phyloP scores from a whole-genome alignment of 2,113 vertebrate species.

The Cyprinodon tularosa region DNA sequence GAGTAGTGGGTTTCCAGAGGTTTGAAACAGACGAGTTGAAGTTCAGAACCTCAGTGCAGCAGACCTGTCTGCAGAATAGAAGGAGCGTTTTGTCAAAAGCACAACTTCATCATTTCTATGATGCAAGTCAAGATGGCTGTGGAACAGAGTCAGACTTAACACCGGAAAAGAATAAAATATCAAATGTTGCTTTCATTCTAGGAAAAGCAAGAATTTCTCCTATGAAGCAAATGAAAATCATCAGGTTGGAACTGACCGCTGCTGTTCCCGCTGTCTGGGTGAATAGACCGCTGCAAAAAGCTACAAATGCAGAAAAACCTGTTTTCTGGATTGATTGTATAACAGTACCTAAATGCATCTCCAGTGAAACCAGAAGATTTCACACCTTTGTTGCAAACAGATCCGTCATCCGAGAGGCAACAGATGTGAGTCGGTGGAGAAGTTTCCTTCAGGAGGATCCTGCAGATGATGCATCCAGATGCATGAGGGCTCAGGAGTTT shows the following conservation, averaged over 20 bases:
- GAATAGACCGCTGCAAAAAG: not conserved
- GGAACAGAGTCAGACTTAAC: too few species aligned
- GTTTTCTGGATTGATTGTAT: not conserved
- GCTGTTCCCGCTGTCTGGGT: too few species aligned
- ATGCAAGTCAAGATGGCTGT: too few species aligned
- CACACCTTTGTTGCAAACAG: not conserved
- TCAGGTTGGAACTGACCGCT: too few species aligned
- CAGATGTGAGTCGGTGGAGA: not conserved
- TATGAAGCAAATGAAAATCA: too few species aligned
- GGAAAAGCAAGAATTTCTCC: too few species aligned
- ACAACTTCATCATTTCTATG: too few species aligned
- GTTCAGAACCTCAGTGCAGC: not conserved
- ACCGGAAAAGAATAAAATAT: too few species aligned
- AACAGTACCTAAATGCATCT: not conserved
- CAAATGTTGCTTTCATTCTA: too few species aligned
- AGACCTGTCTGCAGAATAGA: too few species aligned
- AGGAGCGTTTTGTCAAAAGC: too few species aligned
- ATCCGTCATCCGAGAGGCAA: not conserved
- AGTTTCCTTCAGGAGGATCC: not conserved
- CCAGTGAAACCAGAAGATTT: not conserved
- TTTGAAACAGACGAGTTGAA: not conserved
- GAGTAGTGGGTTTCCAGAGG: not conserved
- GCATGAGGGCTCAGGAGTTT: not conserved
- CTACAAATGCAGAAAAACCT: not conserved
- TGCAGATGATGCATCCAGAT: not conserved